Evolutionary conservation across 2,113 vertebrate genomes (phyloP).

Genomic region (Oncorhynchus clarkii): DNA sequence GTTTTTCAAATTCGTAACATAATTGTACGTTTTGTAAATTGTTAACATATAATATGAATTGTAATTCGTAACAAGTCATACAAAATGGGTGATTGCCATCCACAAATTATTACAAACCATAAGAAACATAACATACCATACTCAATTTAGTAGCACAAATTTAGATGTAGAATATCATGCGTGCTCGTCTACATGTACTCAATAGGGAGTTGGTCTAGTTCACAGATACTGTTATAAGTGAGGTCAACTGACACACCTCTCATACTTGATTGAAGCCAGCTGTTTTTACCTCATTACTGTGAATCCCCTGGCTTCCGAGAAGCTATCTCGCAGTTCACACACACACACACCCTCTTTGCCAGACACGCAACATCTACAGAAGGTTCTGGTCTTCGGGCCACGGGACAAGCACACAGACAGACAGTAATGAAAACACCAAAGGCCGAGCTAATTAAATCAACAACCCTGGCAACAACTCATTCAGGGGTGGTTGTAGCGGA

Average conservation of each 20-base stretch:
- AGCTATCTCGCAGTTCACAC: background rate
- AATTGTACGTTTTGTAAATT: too few species aligned
- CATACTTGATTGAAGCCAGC: slow-evolving; percentile 37
- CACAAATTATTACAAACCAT: too few species aligned
- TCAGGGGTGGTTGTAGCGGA: too few species aligned
- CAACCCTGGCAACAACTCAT: too few species aligned
- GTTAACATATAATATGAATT: too few species aligned
- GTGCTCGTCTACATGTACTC: background rate
- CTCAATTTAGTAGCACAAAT: too few species aligned
- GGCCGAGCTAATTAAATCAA: too few species aligned
- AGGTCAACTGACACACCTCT: too few species aligned
- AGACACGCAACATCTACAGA: background rate
- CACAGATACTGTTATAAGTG: background rate
- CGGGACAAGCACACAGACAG: background rate
- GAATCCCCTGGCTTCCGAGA: slow-evolving; percentile 21
- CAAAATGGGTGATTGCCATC: too few species aligned
- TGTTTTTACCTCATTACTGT: slow-evolving; percentile 52
- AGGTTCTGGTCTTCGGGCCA: background rate
- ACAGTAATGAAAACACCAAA: background rate
- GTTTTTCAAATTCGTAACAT: too few species aligned
- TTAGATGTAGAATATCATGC: background rate
- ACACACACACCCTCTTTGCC: slow-evolving; percentile 4
- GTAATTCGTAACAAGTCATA: too few species aligned
- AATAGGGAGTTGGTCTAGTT: background rate
- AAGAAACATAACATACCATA: too few species aligned